phyloP scores from a whole-genome alignment of 92 coral and sea anemone genomes.

The Epizoanthus illoricatus region DNA sequence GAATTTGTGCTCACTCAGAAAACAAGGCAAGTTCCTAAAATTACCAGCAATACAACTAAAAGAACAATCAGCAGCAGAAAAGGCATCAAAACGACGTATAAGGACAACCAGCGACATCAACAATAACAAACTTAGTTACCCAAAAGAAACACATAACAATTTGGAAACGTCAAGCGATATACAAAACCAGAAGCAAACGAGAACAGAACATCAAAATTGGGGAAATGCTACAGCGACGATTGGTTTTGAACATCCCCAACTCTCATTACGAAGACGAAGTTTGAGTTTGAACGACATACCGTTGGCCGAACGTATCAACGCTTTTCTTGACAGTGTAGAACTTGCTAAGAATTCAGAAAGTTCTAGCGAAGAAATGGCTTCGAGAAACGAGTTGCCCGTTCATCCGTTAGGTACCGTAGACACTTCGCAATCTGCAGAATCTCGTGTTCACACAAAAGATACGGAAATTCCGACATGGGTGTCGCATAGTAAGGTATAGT shows the following conservation, averaged over 20 bases:
- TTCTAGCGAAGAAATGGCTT: conserved; percentile 16
- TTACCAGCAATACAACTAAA: conserved; percentile 5
- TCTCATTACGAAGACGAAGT: conserved; percentile 24
- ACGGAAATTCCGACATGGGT: no score
- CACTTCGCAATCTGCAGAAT: no score
- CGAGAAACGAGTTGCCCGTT: no score
- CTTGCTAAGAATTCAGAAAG: neutral
- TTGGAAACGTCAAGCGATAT: neutral
- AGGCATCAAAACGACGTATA: neutral
- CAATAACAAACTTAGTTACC: neutral
- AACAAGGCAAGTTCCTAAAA: neutral
- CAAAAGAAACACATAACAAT: neutral
- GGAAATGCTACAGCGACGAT: neutral
- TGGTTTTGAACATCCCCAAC: neutral
- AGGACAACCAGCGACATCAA: neutral
- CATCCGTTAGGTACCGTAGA: no score
- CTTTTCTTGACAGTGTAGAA: conserved; percentile 30
- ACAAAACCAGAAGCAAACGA: conserved; percentile 7
- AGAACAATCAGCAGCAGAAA: neutral
- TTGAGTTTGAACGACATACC: conserved; percentile 39
- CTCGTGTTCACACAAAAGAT: no score
- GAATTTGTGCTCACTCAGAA: neutral
- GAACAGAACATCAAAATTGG: neutral
- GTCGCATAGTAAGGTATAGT: no score
- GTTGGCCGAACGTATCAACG: conserved; percentile 20